phyloP scores from a whole-genome alignment of 1,140 invertebrate genomes.

The Aleiodes sp. region DNA sequence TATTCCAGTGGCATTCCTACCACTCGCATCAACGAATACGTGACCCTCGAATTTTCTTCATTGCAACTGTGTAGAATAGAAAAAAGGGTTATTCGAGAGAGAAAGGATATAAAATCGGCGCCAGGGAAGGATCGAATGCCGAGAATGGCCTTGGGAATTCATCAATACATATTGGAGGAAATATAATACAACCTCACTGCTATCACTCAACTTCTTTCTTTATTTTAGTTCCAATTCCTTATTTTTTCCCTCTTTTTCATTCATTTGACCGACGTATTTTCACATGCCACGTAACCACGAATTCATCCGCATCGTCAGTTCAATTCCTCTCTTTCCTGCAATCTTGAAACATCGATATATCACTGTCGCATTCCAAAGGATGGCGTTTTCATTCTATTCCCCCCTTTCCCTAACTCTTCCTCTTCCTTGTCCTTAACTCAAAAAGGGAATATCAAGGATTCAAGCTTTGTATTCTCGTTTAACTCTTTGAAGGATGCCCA shows the following conservation, averaged over 20 bases:
- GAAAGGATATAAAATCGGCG: constrained; percentile 11
- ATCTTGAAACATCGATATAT: not conserved
- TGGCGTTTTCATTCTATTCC: not conserved
- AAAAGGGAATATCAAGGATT: constrained; percentile 27
- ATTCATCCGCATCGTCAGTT: not conserved
- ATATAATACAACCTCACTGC: not conserved
- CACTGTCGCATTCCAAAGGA: constrained; percentile 15
- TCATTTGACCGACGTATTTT: not conserved
- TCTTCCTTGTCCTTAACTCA: not conserved
- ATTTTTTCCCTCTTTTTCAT: not conserved
- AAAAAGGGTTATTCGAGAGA: constrained; percentile 2
- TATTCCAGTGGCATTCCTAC: constrained; percentile 41
- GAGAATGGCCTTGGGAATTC: constrained; percentile 9
- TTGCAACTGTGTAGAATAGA: constrained; percentile 28
- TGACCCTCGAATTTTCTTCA: constrained; percentile 35
- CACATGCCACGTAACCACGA: not conserved
- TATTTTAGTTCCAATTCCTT: not conserved
- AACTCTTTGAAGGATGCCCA: constrained; percentile 14
- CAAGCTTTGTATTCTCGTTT: constrained; percentile 17
- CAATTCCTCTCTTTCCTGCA: not conserved
- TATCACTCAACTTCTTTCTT: not conserved
- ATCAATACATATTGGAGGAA: not conserved
- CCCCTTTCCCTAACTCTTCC: too few relatives aligned
- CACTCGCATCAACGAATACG: constrained; percentile 37
- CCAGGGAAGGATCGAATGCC: not conserved